Evolutionary conservation across 1,140 invertebrate genomes (phyloP), one percentile per base, ranked within the genome.

Genomic region (Drosophila ironensis): DNA sequence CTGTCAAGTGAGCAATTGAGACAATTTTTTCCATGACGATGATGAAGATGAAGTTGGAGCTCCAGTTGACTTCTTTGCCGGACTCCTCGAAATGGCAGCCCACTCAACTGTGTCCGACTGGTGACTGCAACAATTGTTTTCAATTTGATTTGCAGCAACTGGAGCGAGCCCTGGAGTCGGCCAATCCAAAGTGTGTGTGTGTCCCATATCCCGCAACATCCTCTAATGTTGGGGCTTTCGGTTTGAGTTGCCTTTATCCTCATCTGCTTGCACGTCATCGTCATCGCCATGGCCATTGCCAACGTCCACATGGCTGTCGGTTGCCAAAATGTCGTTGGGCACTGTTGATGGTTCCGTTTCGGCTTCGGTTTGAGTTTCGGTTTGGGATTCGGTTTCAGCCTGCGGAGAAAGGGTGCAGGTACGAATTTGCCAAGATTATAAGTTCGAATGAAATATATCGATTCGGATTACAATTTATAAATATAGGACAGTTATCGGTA

Each of bases 71-170:
- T 8, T 12, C n/a, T 33, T 33, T 12, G n/a, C 12, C 48, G 24
- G n/a, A 7, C 19, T 42, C 7, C 25, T 35, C 28, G 20, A 27
- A 44, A 46, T 37, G 48, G 27, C 19, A 19, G 40, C 41, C 17
- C 27, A 69, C 73, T 70, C 70, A 86, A 69, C 80, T 74, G 70
- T 71, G 37, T 72, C 54, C 52, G 59, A 60, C 60, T 59, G 66
- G n/a, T 47, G 40, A 45, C 57, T 56, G 68, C 57, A 50, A 56
- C 80, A 86, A 86, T 86, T 86, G 80, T 86, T 75, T 64, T 69
- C 80, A 86, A 86, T 86, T 86, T 64, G 80, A 86, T 78, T 86
- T 86, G 71, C 35, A 53, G 64, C 73, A 84, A 78, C 61, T 78
- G 56, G 71, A 73, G 78, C 78, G 45, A 41, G 61, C 27, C 44